Percentiles rank a stretch among this genome's conserved stretches.
phyloP scores from a whole-genome alignment of 2,888 invertebrate genomes.

The Leptura quadrifasciata region DNA sequence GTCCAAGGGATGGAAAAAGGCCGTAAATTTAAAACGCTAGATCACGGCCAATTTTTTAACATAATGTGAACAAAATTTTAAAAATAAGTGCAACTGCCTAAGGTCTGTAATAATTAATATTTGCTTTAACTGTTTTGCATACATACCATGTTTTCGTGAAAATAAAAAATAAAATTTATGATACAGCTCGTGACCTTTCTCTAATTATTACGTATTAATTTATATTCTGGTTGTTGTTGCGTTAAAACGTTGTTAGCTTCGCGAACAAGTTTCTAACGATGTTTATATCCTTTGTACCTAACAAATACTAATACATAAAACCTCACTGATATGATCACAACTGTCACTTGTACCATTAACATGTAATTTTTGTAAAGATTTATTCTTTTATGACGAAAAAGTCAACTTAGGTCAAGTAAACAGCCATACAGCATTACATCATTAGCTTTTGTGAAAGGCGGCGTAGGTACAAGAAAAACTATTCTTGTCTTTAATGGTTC shows the following conservation, averaged over 20 bases:
- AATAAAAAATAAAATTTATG: background rate
- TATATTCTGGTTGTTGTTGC: background rate
- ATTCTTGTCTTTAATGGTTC: background rate
- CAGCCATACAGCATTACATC: background rate
- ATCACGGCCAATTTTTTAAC: too few species aligned
- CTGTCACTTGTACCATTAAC: background rate
- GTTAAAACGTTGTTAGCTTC: background rate
- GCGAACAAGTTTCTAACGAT: conserved; percentile 7
- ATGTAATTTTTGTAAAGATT: background rate
- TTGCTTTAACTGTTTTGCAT: too few species aligned
- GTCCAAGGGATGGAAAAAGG: too few species aligned
- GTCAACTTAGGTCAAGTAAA: conserved; percentile 2
- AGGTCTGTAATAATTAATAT: too few species aligned
- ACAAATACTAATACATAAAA: background rate
- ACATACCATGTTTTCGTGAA: too few species aligned
- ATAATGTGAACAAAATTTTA: too few species aligned
- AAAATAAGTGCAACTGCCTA: too few species aligned
- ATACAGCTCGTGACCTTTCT: background rate
- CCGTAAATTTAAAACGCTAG: too few species aligned
- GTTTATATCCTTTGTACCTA: background rate
- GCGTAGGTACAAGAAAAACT: conserved; percentile 6
- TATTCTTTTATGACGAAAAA: background rate
- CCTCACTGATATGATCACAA: background rate
- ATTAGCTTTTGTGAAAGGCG: background rate
- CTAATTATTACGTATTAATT: background rate